phyloP scores from a whole-genome alignment of 2,888 invertebrate genomes.

The Apocheima hispidaria region DNA sequence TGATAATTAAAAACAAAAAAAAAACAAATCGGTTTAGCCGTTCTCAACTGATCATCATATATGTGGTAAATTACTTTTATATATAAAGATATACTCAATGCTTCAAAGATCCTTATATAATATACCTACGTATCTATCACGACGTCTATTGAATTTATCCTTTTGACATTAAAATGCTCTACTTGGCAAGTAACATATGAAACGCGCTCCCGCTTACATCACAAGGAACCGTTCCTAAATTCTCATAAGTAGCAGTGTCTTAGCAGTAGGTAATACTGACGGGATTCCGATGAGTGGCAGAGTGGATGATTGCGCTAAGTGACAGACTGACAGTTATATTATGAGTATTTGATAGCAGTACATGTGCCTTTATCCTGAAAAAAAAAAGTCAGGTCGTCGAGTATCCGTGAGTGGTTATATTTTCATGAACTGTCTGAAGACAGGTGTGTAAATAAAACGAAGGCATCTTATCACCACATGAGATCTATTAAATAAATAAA shows the following conservation, averaged over 20 bases:
- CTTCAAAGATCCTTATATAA: too few relatives aligned
- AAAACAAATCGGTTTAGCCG: too few relatives aligned
- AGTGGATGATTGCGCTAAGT: slow-evolving; percentile 22
- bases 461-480: neutral
- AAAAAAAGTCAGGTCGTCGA: neutral
- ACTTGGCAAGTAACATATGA: neutral
- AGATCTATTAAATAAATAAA: neutral
- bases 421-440: neutral
- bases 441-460: neutral
- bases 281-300: slow-evolving; percentile 17
- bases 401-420: neutral
- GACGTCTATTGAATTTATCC: too few relatives aligned
- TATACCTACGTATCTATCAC: too few relatives aligned
- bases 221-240: neutral
- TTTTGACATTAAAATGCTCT: too few relatives aligned
- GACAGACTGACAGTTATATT: slow-evolving; percentile 24
- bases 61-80: too few relatives aligned
- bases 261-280: neutral
- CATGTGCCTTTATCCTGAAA: slow-evolving; percentile 5
- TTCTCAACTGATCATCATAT: too few relatives aligned
- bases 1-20: too few relatives aligned
- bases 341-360: slow-evolving; percentile 1
- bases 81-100: too few relatives aligned
- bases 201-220: neutral
- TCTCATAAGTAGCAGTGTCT: slow-evolving; percentile 11